Evolutionary conservation across 1,140 invertebrate species (phyloP), one percentile per base, ranked within the genome.

Genomic region (Pseudomyrmex flavicornis): DNA sequence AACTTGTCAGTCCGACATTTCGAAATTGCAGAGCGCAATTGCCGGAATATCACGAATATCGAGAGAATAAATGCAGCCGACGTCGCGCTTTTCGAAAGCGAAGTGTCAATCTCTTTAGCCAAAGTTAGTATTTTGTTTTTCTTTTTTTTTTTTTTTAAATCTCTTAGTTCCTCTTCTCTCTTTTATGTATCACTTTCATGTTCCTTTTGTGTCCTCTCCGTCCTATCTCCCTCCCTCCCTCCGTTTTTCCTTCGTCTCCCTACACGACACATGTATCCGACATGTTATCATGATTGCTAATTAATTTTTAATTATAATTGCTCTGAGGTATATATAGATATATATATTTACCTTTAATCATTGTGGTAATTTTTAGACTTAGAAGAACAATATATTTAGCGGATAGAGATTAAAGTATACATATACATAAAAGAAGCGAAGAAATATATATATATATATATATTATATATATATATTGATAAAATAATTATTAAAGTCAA

Each of bases 371-470:
- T 90, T 91, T 89, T 93, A 92, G 89, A 92, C 70, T 79, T 94
- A 94, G 91, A 90, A 90, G 90, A 93, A 93, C 91, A 93, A 92
- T 93, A 93, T 92, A 92, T 91, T 56, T 93, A 93, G 91, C 85
- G 83, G 89, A 92, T 92, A 93, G 92, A 92, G 88, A 93, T 93
- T 90, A 91, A 93, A 92, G 89, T 92, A 93, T 93, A 93, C 89
- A 93, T 92, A 93, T 88, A 90, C 83, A 88, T 91, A 91, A 91
- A 88, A 90, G 91, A 91, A 93, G 85, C 90, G 92, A 91, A 92
- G 85, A 85, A 85, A 88, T 82, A 84, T 88, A 84, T 69, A 80
- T 61, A 75, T 56, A 80, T 75, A 80, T 76, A 79, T 82, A 17
- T 63, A 72, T 85, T 85, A 87, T 75, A 79, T 75, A 85, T 86